Conservation (phyloP, 2,888 invertebrate species). For the Sphaerophoria rueppellii region DNA sequence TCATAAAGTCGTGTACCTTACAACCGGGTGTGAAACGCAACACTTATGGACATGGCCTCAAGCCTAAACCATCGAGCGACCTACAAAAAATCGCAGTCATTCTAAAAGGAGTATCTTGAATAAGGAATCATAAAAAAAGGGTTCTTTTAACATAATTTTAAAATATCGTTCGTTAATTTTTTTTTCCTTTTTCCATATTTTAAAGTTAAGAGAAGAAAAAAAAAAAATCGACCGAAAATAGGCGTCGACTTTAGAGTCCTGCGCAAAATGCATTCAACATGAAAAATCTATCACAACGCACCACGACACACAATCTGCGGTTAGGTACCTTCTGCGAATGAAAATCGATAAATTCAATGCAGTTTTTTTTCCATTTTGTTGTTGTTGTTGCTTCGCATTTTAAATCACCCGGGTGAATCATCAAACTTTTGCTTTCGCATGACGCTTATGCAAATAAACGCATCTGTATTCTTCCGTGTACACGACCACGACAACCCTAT, state of each 20-base stretch:
- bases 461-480: slow-evolving; percentile 7
- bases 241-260: slow-evolving; percentile 25
- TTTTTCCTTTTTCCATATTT: too few relatives aligned
- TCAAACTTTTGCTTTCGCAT: slow-evolving; percentile 36
- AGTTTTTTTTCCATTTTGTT: slow-evolving; percentile 13
- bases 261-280: slow-evolving; percentile 32
- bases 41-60: slow-evolving; percentile 20
- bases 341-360: slow-evolving; percentile 34
- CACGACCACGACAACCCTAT: not conserved
- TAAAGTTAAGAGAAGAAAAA: not conserved
- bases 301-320: slow-evolving; percentile 22
- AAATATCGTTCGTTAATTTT: slow-evolving; percentile 4
- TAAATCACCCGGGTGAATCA: slow-evolving; percentile 22
- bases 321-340: slow-evolving; percentile 4
- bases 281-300: slow-evolving; percentile 12
- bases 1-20: not conserved
- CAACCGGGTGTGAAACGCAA: slow-evolving; percentile 26
- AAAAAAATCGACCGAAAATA: slow-evolving; percentile 23
- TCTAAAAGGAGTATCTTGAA: not conserved
- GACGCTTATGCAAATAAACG: slow-evolving; percentile 1
- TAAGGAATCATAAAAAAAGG: not conserved
- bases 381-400: not conserved
- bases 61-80: not conserved
- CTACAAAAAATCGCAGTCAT: not conserved
- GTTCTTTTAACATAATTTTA: slow-evolving; percentile 2